Base-by-base conservation (phyloP, 2,797 vertebrate genomes). In the Holocentrus rufus region DNA sequence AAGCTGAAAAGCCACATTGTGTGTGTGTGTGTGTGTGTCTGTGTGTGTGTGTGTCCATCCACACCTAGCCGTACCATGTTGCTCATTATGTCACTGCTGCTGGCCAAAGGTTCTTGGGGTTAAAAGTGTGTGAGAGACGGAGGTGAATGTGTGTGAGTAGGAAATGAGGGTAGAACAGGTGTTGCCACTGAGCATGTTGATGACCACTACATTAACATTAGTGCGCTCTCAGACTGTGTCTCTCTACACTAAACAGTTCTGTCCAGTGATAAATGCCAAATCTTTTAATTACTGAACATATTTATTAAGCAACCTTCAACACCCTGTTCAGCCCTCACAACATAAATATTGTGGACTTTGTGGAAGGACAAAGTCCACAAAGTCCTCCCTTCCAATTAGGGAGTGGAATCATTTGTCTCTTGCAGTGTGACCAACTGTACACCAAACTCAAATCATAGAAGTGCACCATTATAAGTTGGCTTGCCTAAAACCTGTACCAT, bases 241-340 rank as follows among this genome's bases (percentile, higher is more conserved):
- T 46, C 59, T 60, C 30, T 20, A 23, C 39, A 47, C 11, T 57
- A n/a, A 58, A 57, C 61, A 49, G 53, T 74, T 65, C 14, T 52
- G 7, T 30, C 18, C 22, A 42, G 23, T 68, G 52, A 72, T 70
- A 75, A 68, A 74, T 72, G 61, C 23, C 54, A 60, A 1, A 1
- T 27, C 46, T 71, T 62, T 79, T 75, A 66, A 77, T 78, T 62
- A 80, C 60, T 73, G 23, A 69, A 60, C 17, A 23, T 34, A 62
- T 62, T 42, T 65, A 58, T 64, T 31, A 7, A 64, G 46, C 30
- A 23, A 50, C n/a, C 27, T 49, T 64, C 46, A 63, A 25, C 44
- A 25, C 44, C 13, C 3, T 25, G 14, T 6, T 14, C 9, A n/a
- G 2, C 31, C 31, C n/a, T n/a, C n/a, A n/a, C n/a, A n/a, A n/a